Percentiles rank a stretch among this genome's conserved stretches.
phyloP scores from a whole-genome alignment of 2,113 vertebrate genomes.

The Pholis gunnellus region DNA sequence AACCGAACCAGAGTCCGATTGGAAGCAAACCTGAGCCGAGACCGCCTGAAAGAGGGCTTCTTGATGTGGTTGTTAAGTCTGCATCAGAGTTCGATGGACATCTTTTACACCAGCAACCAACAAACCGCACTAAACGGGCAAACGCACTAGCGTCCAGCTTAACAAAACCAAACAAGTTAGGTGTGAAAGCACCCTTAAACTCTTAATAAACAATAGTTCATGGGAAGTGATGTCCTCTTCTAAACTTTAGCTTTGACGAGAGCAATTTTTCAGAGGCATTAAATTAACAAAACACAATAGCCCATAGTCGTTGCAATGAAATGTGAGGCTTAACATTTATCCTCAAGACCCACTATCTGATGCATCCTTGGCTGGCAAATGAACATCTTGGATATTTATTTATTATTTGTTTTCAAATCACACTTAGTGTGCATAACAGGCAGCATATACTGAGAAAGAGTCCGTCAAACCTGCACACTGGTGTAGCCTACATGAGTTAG shows the following conservation, averaged over 20 bases:
- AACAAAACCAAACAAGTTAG: background rate
- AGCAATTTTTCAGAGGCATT: background rate
- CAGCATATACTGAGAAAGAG: slow-evolving; percentile 1
- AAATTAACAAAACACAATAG: background rate
- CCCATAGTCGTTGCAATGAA: background rate
- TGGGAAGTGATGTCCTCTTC: background rate
- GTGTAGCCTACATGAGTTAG: slow-evolving; percentile 1
- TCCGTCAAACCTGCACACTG: slow-evolving; percentile 5
- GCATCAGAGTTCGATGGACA: background rate
- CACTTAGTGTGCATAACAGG: background rate
- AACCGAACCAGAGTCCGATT: background rate
- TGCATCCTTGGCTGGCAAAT: background rate
- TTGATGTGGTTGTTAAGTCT: background rate
- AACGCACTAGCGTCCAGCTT: background rate
- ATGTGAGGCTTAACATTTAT: background rate
- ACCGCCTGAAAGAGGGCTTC: background rate
- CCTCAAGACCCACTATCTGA: background rate
- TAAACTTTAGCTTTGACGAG: background rate
- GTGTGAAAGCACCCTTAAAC: background rate
- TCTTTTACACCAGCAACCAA: background rate
- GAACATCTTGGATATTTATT: background rate
- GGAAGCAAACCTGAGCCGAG: background rate
- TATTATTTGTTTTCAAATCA: background rate
- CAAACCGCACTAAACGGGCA: background rate
- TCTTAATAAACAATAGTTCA: background rate